phyloP scores from a whole-genome alignment of 2,888 invertebrate species.

The Drosophila dives region DNA sequence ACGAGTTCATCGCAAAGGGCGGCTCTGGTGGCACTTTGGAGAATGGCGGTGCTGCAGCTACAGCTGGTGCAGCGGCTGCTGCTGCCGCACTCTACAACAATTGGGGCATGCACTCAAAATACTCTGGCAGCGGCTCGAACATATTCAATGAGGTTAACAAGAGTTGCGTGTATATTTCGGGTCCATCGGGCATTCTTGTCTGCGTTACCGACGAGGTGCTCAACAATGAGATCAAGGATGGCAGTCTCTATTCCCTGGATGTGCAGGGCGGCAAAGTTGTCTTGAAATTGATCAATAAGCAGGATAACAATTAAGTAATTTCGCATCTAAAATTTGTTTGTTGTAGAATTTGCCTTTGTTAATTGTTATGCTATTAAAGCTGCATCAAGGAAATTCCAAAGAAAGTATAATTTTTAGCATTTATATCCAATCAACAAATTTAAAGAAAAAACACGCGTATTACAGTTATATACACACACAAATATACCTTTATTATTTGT shows the following conservation, averaged over 20 bases:
- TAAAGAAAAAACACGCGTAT: constrained; percentile 25
- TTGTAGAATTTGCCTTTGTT: constrained; percentile 29
- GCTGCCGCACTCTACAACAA: constrained; percentile 64
- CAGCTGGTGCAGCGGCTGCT: constrained; percentile 41
- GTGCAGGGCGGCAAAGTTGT: constrained; percentile 85
- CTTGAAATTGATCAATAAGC: constrained; percentile 85
- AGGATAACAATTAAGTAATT: constrained; percentile 72
- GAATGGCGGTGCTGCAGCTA: constrained; percentile 51
- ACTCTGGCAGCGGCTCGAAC: constrained; percentile 85
- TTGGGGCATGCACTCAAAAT: constrained; percentile 84
- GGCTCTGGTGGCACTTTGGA: constrained; percentile 67
- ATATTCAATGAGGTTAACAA: constrained; percentile 86
- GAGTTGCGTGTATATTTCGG: constrained; percentile 90
- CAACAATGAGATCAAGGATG: constrained; percentile 91
- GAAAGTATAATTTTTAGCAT: constrained; percentile 70
- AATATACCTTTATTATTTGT: constrained; percentile 32
- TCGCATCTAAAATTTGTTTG: constrained; percentile 5
- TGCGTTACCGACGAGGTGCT: constrained; percentile 94
- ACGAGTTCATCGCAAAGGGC: constrained; percentile 81
- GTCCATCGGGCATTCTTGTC: constrained; percentile 93
- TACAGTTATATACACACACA: constrained; percentile 19
- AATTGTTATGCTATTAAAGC: constrained; percentile 10
- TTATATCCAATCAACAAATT: constrained; percentile 43
- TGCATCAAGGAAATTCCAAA: constrained; percentile 6
- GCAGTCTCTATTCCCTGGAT: constrained; percentile 89